Conservation (phyloP, 2,888 invertebrate genomes). For the Petrolisthes manimaculis region DNA sequence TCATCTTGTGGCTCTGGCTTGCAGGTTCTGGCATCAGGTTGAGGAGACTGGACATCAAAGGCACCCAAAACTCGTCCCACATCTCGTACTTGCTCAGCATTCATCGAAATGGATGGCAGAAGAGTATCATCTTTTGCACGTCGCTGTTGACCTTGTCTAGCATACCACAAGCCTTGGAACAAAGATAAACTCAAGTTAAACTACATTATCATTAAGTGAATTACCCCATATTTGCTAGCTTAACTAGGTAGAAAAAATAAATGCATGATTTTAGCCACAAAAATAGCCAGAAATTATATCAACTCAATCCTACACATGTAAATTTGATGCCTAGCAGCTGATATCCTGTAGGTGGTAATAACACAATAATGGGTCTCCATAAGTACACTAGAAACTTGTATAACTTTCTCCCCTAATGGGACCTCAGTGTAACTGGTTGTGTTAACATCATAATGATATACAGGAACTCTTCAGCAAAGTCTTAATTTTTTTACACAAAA, state of each 20-base stretch:
- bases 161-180: constrained; percentile 52
- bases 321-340: too few relatives aligned
- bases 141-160: constrained; percentile 6
- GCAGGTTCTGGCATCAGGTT: not conserved
- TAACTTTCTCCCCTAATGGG: too few relatives aligned
- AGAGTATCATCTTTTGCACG: constrained; percentile 21
- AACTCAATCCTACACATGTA: too few relatives aligned
- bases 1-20: constrained; percentile 19
- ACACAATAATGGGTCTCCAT: too few relatives aligned
- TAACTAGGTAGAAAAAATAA: not conserved
- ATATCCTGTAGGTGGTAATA: too few relatives aligned
- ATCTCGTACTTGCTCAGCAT: constrained; percentile 44
- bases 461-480: too few relatives aligned
- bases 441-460: too few relatives aligned
- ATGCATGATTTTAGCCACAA: too few relatives aligned
- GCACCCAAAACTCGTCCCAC: constrained; percentile 51
- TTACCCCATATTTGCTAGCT: not conserved
- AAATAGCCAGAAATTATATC: too few relatives aligned
- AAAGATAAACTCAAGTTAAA: not conserved
- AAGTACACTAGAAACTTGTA: too few relatives aligned
- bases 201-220: not conserved
- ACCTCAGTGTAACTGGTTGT: too few relatives aligned
- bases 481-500: too few relatives aligned
- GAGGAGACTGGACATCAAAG: constrained; percentile 24
- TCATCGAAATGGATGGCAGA: constrained; percentile 55